Base-by-base conservation (phyloP, 2,113 vertebrate genomes). In the Chaetorhynchus papuensis region DNA sequence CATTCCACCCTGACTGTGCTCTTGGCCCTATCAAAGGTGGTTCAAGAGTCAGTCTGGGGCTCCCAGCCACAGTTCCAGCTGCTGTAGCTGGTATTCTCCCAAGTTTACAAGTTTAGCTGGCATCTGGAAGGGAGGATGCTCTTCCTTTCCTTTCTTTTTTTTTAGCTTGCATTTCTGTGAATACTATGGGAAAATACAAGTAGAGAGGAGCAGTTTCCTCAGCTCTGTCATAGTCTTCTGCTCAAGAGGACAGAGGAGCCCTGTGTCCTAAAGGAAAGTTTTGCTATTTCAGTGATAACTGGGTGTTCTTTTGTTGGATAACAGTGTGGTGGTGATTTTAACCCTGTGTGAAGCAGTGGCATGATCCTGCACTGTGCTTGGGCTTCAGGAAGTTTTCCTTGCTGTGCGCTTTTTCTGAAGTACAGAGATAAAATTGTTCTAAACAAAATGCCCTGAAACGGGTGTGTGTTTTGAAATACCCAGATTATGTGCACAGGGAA, bases 1-100 rank as follows among this genome's bases (percentile, higher is more conserved):
- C 0, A 0, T 74, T 78, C 28, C 50, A 60, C 47, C 20, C 6
- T 27, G 47, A 6, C 47, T 52, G 8, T 3, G 3, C 13, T 44
- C 12, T 64, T 69, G 61, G 35, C 28, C 13, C 2, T 33, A 9
- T 11, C 33, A 11, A 14, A 59, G 26, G 13, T 54, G 26, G 18
- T 45, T 63, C 44, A 69, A 13, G 23, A 72, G n/a, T 42, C 47
- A 69, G 11, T 15, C 28, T 70, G 56, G 15, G 13, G 7, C 44
- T 83, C 37, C 21, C n/a, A 72, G 39, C 7, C 16, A 4, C 27
- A 42, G 4, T 71, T 70, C 22, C 69, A 81, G 20, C 39, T 70
- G 28, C 56, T 70, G 21, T 54, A 84, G 54, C 49, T 77, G 39
- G 6, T 79, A 33, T 69, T 74, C 44, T 64, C 44, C 27, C 35